Conservation (phyloP, 1,140 invertebrate species). For the Drosophila baimaii region DNA sequence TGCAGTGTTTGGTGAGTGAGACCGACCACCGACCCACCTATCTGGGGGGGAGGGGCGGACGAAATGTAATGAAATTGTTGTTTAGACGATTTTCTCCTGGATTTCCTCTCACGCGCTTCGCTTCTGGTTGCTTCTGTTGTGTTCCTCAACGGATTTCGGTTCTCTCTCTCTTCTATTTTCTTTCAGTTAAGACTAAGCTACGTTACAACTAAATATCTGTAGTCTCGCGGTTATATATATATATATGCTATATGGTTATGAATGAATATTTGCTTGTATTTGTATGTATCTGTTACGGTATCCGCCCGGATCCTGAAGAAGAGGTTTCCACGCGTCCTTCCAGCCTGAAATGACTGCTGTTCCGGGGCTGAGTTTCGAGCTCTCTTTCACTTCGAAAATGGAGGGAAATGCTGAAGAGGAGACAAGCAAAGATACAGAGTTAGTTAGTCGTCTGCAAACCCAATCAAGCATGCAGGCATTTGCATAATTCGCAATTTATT, state of each 20-base stretch:
- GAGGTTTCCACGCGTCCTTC: slow-evolving; percentile 9
- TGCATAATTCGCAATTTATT: slow-evolving; percentile 51
- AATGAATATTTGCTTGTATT: slow-evolving; percentile 66
- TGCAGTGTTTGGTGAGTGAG: slow-evolving; percentile 48
- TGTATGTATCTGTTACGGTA: slow-evolving; percentile 39
- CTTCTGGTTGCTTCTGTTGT: slow-evolving; percentile 34
- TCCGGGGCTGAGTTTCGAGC: slow-evolving; percentile 31
- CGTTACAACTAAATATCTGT: slow-evolving; percentile 83
- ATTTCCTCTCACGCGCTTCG: slow-evolving; percentile 42
- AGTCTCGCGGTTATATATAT: slow-evolving; percentile 70
- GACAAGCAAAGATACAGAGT: slow-evolving; percentile 9
- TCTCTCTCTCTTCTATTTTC: slow-evolving; percentile 38
- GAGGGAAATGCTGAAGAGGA: slow-evolving; percentile 28
- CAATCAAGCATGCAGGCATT: slow-evolving; percentile 39
- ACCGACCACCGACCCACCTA: slow-evolving; percentile 8
- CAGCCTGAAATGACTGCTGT: slow-evolving; percentile 20
- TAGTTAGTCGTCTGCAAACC: slow-evolving; percentile 37
- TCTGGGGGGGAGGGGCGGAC: slow-evolving; percentile 16
- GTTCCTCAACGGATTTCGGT: slow-evolving; percentile 24
- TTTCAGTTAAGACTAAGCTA: slow-evolving; percentile 70
- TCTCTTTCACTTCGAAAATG: slow-evolving; percentile 27
- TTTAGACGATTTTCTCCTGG: slow-evolving; percentile 40
- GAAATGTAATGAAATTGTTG: slow-evolving; percentile 50
- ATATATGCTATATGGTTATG: slow-evolving; percentile 81
- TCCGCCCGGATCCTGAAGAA: slow-evolving; percentile 2